phyloP scores from a whole-genome alignment of 2,113 vertebrate species.

The Agapornis roseicollis region DNA sequence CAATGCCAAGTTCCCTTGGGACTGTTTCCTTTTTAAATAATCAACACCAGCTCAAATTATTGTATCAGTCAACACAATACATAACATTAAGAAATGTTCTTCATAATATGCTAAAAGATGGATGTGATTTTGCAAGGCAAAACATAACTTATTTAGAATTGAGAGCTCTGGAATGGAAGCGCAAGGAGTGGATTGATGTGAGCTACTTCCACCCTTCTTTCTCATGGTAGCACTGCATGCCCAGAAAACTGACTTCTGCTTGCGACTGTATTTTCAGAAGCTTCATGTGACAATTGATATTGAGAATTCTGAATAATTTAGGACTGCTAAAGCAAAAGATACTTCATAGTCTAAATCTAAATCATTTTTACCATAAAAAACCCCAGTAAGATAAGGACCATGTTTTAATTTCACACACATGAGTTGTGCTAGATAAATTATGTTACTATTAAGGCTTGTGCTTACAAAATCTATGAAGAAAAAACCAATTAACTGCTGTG shows the following conservation, averaged over 20 bases:
- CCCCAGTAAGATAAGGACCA: not conserved
- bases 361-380: not conserved
- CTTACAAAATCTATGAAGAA: not conserved
- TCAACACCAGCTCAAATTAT: not conserved
- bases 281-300: not conserved
- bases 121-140: not conserved
- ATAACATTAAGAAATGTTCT: not conserved
- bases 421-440: not conserved
- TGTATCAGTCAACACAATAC: not conserved
- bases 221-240: not conserved
- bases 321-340: not conserved
- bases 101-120: not conserved
- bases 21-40: not conserved
- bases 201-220: not conserved
- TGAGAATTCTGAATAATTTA: not conserved
- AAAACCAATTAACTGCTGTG: not conserved
- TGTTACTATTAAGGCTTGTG: not conserved
- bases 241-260: not conserved
- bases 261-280: not conserved
- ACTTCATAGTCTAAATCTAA: not conserved
- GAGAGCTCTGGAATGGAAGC: not conserved
- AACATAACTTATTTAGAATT: not conserved
- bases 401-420: not conserved
- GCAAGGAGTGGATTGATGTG: not conserved
- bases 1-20: not conserved